Base-by-base conservation (phyloP, 1,140 invertebrate genomes). In the Helicoverpa armigera region DNA sequence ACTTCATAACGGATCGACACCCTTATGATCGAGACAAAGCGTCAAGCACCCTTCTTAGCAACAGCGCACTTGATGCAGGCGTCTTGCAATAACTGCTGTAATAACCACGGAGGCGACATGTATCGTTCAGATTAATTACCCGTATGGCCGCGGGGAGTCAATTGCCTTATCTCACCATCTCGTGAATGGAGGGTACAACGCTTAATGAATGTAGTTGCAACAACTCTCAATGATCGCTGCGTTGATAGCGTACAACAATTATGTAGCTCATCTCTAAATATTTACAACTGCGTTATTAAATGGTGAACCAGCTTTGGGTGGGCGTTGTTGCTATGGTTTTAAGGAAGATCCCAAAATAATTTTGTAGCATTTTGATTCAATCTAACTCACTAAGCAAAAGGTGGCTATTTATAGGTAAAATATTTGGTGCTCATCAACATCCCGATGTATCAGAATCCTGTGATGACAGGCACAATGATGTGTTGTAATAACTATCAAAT, bases 71-170 rank as follows among this genome's bases (percentile, higher is more conserved):
- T 86, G 87, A 90, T 89, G 83, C 87, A 83, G 87, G 85, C 87
- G 86, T 80, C 83, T 53, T 65, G 50, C 23, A 77, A 77, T 77
- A 65, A 80, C 73, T 48, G 51, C 78, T 83, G 72, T 84, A 72
- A 73, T 43, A 29, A 73, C 80, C 72, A 80, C 50, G 60, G 80
- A 83, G 73, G 79, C 83, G 84, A 74, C 83, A 80, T 75, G 82
- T 84, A 56, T 67, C 54, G 83, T 75, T 79, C 79, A 80, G 82
- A 87, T 87, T 91, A 93, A 94, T 94, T 93, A 94, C 93, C 93
- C 93, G 91, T 92, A 94, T 94, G 87, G 74, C 89, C 67, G 79
- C 88, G 79, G 89, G 91, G 88, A 87, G 88, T 83, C 91, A 91
- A 92, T 91, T 90, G 87, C 80, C 81, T 92, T 92, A 93, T 94